Evolutionary conservation across 2,888 invertebrate genomes (phyloP), one percentile per base, ranked within the genome.

Genomic region (Agelastica alni): DNA sequence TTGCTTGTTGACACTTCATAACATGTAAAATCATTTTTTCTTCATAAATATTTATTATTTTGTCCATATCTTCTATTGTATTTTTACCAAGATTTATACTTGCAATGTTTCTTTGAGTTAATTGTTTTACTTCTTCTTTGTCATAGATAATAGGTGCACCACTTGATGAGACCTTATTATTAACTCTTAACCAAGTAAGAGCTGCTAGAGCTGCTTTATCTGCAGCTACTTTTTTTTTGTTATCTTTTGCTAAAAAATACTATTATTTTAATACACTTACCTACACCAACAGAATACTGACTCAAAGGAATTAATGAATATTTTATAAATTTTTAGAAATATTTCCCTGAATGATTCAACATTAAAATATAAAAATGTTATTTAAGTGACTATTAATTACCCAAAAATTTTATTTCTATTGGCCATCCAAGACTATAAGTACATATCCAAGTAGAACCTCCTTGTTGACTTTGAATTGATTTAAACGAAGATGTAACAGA

Each of bases 371-470:
- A n/a, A n/a, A n/a, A n/a, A n/a, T n/a, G n/a, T n/a, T n/a, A n/a
- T n/a, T n/a, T n/a, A n/a, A n/a, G n/a, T n/a, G n/a, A n/a, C n/a
- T n/a, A n/a, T n/a, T n/a, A 14, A 17, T 39, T 10, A 39, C 37
- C 37, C 20, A 79, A 77, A 75, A 87, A 83, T 60, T 79, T 79
- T 5, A 74, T 73, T 43, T 78, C 74, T 62, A 80, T 79, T 0
- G 87, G 86, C 86, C 86, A 87, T 26, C 74, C 68, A 57, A 86
- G 72, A 1, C 73, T 64, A 53, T 83, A 83, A 9, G 74, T 79
- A 59, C 83, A 83, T 0, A 67, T 73, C 85, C 85, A 86, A 7
- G 39, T 51, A 3, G 12, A 44, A 42, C 59, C 64, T 36, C 59
- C 65, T 52, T 72, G 75, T 10, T 72, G 71, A 12, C 56, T 51